Percentiles rank a stretch among this genome's conserved stretches.
Evolutionary conservation across 2,888 invertebrate genomes (phyloP).

Genomic region (Augochlorella aurata): DNA sequence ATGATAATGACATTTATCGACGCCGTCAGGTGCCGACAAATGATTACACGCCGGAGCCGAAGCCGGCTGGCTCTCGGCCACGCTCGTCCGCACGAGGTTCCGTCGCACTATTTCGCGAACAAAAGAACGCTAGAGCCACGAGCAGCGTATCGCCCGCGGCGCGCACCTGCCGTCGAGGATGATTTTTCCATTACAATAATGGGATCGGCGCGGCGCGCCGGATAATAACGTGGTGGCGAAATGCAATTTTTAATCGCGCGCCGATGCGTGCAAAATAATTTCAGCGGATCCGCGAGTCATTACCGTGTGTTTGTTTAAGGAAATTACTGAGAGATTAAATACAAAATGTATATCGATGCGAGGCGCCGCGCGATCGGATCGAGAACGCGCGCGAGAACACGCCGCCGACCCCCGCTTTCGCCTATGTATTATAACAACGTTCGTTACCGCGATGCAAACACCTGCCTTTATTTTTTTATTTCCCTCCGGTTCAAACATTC

Average conservation of each 20-base stretch:
- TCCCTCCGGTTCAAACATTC: constrained; percentile 44
- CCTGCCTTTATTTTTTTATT: constrained; percentile 26
- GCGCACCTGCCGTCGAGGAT: constrained; percentile 37
- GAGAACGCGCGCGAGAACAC: constrained; percentile 19
- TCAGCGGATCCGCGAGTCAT: constrained; percentile 43
- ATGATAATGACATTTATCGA: no score
- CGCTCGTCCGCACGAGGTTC: constrained; percentile 1
- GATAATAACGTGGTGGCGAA: constrained; percentile 48
- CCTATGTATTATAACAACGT: constrained; percentile 31
- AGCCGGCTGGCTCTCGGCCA: no score
- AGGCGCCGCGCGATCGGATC: constrained; percentile 36
- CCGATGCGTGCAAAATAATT: constrained; percentile 64
- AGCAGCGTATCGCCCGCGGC: constrained; percentile 43
- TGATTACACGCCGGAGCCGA: no score
- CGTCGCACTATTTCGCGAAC: constrained; percentile 45
- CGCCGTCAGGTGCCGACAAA: no score
- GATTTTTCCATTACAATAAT: constrained; percentile 69
- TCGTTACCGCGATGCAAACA: constrained; percentile 42
- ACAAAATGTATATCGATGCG: constrained; percentile 57
- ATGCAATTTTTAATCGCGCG: constrained; percentile 66
- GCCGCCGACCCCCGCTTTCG: not conserved
- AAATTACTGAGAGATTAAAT: constrained; percentile 68
- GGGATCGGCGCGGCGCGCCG: constrained; percentile 32
- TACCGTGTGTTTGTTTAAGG: constrained; percentile 65
- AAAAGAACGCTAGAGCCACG: constrained; percentile 29